phyloP scores from a whole-genome alignment of 2,113 vertebrate species.

The Poeciliopsis prolifica region DNA sequence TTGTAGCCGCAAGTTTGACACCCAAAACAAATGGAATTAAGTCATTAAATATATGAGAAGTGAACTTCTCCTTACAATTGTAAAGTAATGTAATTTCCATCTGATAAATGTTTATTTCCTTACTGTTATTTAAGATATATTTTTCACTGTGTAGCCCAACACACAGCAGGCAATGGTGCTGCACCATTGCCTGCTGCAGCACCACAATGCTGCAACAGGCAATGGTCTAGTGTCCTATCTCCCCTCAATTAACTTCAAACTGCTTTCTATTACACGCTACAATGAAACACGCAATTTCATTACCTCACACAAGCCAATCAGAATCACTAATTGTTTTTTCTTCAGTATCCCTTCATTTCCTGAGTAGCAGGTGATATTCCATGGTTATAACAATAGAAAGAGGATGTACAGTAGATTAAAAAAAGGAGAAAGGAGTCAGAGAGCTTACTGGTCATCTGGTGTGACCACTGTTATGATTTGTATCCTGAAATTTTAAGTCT shows the following conservation, averaged over 20 bases:
- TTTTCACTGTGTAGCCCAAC: conserved; percentile 59
- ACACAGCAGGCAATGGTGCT: not conserved
- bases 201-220: conserved; percentile 56
- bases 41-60: conserved; percentile 68
- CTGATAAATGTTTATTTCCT: conserved; percentile 61
- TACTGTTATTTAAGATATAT: not conserved
- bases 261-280: conserved; percentile 80
- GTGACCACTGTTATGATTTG: not conserved
- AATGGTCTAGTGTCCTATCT: conserved; percentile 71
- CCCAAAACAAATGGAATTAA: conserved; percentile 50
- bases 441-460: conserved; percentile 11
- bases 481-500: not conserved
- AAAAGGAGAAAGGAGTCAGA: conserved; percentile 1
- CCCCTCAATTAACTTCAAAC: conserved; percentile 81
- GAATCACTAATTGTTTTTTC: conserved; percentile 73
- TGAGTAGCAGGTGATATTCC: conserved; percentile 37
- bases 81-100: conserved; percentile 66
- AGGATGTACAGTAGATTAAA: conserved; percentile 12
- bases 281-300: conserved; percentile 76
- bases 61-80: conserved; percentile 53
- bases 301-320: conserved; percentile 69
- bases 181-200: too few species aligned
- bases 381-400: conserved; percentile 37
- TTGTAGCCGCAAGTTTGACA: conserved; percentile 15
- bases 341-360: conserved; percentile 54